Evolutionary conservation across 2,888 invertebrate species (phyloP).

Genomic region (Pandemis corylana): DNA sequence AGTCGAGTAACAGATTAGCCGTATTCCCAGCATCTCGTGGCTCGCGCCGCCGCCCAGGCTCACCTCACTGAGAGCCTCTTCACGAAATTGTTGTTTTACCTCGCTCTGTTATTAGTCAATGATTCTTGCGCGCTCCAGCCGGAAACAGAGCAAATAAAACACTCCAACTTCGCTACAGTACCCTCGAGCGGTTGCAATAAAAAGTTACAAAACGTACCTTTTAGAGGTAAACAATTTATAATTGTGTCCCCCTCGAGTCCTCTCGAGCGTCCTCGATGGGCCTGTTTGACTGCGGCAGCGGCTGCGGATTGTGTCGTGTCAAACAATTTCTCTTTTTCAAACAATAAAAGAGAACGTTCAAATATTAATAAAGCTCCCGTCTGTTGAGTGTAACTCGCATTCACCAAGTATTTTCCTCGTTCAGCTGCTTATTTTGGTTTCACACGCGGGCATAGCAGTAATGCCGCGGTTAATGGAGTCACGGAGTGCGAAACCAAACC

Average conservation of each 20-base stretch:
- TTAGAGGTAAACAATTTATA: conserved; percentile 20
- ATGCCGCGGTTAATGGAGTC: too few relatives aligned
- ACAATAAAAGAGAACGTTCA: neutral
- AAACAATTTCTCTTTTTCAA: neutral
- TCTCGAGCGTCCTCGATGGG: neutral
- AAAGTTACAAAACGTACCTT: conserved; percentile 13
- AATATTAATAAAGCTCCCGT: neutral
- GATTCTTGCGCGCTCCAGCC: neutral
- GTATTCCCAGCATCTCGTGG: too few relatives aligned
- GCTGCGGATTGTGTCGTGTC: neutral
- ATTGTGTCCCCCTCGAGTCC: conserved; percentile 5
- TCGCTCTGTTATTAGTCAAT: neutral
- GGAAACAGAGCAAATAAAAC: conserved; percentile 18
- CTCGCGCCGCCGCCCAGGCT: neutral
- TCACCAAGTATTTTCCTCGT: too few relatives aligned
- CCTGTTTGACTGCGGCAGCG: neutral
- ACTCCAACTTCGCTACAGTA: conserved; percentile 17
- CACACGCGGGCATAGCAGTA: too few relatives aligned
- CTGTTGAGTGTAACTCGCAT: neutral
- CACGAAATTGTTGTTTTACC: neutral
- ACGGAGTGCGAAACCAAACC: neutral
- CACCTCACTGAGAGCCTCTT: neutral
- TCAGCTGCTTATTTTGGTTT: too few relatives aligned
- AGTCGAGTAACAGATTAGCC: too few relatives aligned
- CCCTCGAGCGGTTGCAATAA: conserved; percentile 23